Evolutionary conservation across 2,113 vertebrate genomes (phyloP).

Genomic region (Lonchura striata): DNA sequence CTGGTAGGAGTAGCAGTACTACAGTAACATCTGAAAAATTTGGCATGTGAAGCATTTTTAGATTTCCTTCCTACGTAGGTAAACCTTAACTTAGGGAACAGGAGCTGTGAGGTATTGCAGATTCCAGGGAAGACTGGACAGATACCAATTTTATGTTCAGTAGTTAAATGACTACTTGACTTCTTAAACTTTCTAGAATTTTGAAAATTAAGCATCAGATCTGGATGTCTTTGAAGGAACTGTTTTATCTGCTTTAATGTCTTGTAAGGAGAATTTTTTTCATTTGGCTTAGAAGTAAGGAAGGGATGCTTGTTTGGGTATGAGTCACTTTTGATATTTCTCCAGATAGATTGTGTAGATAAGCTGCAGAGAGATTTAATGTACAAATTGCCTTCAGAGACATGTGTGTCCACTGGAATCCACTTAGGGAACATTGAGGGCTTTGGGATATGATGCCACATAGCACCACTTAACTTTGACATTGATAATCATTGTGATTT

Average conservation of each 20-base stretch:
- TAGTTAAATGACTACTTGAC: background rate
- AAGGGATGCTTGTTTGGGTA: background rate
- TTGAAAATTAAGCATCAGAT: background rate
- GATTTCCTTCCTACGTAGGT: background rate
- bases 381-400: slow-evolving; percentile 57
- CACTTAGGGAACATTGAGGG: background rate
- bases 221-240: background rate
- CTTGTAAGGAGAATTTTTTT: background rate
- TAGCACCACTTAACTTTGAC: slow-evolving; percentile 52
- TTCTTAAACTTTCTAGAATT: background rate
- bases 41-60: background rate
- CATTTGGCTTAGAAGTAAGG: slow-evolving; percentile 6
- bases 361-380: slow-evolving; percentile 9
- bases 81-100: background rate
- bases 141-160: background rate
- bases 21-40: background rate
- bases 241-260: background rate
- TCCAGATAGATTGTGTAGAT: slow-evolving; percentile 14
- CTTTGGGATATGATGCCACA: background rate
- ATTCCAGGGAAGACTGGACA: background rate
- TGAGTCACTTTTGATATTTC: slow-evolving; percentile 49
- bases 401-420: slow-evolving; percentile 45
- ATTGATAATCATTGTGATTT: slow-evolving; percentile 3
- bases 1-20: slow-evolving; percentile 38
- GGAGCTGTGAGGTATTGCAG: background rate